A percentile compares a stretch with the other conserved stretches of the same genome.
phyloP scores from a whole-genome alignment of 2,797 vertebrate genomes.

The Danio albolineatus region DNA sequence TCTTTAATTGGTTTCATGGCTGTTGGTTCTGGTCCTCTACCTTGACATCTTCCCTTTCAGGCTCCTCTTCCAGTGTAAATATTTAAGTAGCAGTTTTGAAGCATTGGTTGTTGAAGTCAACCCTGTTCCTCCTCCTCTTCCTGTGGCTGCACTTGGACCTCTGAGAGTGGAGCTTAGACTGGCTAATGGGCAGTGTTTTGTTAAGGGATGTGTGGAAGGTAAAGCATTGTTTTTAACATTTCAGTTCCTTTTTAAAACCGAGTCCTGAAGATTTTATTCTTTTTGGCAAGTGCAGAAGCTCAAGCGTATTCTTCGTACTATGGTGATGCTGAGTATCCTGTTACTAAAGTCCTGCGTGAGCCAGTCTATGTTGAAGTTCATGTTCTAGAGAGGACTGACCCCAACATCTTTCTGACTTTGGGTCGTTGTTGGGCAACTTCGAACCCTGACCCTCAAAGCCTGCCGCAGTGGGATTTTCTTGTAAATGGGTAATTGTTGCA shows the following conservation, averaged over 20 bases:
- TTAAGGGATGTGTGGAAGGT: constrained; percentile 72
- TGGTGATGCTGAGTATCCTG: not conserved
- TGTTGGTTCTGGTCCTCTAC: not conserved
- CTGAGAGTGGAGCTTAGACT: constrained; percentile 70
- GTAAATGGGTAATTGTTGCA: constrained; percentile 33
- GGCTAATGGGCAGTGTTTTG: constrained; percentile 67
- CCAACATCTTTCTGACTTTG: constrained; percentile 38
- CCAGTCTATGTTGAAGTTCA: constrained; percentile 28
- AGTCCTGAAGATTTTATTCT: not conserved
- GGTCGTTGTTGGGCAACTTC: constrained; percentile 55
- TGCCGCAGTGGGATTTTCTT: constrained; percentile 53
- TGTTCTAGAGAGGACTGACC: constrained; percentile 64
- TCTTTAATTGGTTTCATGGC: constrained; percentile 8
- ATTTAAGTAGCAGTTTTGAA: constrained; percentile 55
- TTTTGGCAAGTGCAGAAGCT: not conserved
- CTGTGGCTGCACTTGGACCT: constrained; percentile 66
- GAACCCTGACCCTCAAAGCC: constrained; percentile 23
- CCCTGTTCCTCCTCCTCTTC: constrained; percentile 46
- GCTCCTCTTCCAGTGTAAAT: constrained; percentile 72
- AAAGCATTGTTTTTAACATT: constrained; percentile 37
- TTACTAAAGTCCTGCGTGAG: constrained; percentile 10
- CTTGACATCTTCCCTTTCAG: constrained; percentile 51
- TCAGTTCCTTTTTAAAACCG: no score
- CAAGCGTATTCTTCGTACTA: not conserved
- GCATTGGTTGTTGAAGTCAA: constrained; percentile 64